A percentile compares a stretch with the other conserved stretches of the same genome.
These are phyloP conservation scores for Orgyia antiqua DNA, from an alignment of 2,888 invertebrate species.

Conservation along the genomic window DNA sequence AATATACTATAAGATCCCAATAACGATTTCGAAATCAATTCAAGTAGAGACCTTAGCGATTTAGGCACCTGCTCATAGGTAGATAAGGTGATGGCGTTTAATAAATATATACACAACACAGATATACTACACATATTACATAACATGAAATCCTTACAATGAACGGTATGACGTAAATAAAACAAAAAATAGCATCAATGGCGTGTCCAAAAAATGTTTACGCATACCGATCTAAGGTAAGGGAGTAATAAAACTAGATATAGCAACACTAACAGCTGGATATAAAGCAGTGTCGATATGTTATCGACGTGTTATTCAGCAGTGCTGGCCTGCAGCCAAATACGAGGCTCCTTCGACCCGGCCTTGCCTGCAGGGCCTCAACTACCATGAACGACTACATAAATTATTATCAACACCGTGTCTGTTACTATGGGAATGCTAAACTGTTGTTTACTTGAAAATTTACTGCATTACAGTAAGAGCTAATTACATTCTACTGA, in stretches of 20 bases:
- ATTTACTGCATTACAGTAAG: not conserved
- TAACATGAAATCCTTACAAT: no score
- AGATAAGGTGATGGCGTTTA: no score
- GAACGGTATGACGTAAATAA: no score
- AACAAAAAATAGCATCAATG: no score
- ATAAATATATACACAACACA: no score
- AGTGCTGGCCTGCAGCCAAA: constrained; percentile 20
- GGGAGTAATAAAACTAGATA: constrained; percentile 12
- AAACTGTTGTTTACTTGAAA: not conserved
- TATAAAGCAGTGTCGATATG: constrained; percentile 14
- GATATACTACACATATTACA: no score
- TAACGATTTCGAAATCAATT: no score
- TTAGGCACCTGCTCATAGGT: no score
- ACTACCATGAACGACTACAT: constrained; percentile 6
- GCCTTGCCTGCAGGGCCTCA: constrained; percentile 22
- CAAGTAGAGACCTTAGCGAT: no score
- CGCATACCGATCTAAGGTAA: constrained; percentile 14
- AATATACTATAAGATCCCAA: no score
- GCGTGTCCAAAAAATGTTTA: no score
- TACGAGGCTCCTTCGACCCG: constrained; percentile 10
- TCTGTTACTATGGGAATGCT: not conserved
- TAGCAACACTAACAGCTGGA: constrained; percentile 9
- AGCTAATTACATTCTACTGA: no score
- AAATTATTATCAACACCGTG: not conserved
- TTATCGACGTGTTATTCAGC: constrained; percentile 6